Evolutionary conservation across 2,888 invertebrate genomes (phyloP), one percentile per base, ranked within the genome.

Genomic region (Elegia similella): DNA sequence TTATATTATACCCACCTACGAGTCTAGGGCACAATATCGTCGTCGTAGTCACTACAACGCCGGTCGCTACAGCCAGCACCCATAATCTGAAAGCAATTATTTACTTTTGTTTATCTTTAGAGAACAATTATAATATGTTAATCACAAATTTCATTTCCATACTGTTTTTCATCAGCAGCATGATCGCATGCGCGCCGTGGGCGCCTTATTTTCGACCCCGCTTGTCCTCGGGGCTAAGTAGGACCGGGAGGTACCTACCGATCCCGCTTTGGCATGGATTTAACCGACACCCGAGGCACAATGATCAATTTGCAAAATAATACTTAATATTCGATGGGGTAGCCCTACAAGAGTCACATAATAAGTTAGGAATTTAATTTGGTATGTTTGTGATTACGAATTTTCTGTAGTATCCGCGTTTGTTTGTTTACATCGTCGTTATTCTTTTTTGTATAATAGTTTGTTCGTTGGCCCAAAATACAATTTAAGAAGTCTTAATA

Each of bases 271-370:
- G 78, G 80, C 78, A 79, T 76, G 76, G 75, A 76, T 73, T 72
- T 68, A 68, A 77, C 75, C 69, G 68, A 64, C 57, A 69, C 66
- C 71, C 76, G 74, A 65, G 64, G 71, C 75, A 73, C 69, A 73
- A 75, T 80, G 82, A 87, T 85, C 80, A 85, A 84, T 86, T 84
- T 82, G 80, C 73, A 81, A 74, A 74, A 71, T 80, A 76, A 80
- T 81, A 81, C 77, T 83, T 84, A 82, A 84, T 83, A 83, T 82
- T 74, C 78, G 75, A 73, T 72, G 69, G 23, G 23, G 23, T 77
- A 76, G 7, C 42, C 76, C 79, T 72, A 65, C 63, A 70, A 74
- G 76, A 76, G 75, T 63, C 66, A 61, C 63, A 69, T 62, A 66
- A 17, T n/a, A 63, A 60, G 56, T 60, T 59, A 57, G 42, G 61